Percentiles rank a stretch among this genome's conserved stretches.
These are phyloP conservation scores for Lagorchestes hirsutus DNA, from an alignment of 2,797 vertebrate genomes.

Conservation along the genomic window DNA sequence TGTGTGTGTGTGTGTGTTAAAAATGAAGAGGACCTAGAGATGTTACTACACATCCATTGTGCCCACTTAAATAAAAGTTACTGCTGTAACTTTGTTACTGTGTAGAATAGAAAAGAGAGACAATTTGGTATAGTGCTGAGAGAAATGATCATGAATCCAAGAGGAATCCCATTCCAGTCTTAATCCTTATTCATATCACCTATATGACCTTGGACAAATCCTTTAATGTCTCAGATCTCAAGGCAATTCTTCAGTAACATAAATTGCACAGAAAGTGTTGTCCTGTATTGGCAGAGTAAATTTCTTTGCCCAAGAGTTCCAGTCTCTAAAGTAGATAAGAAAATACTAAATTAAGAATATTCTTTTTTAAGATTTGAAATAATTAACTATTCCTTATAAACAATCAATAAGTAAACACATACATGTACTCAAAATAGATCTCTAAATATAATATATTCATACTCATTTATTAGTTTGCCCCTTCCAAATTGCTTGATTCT, in stretches of 20 bases:
- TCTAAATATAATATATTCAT: too few relatives aligned
- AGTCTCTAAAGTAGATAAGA: neutral
- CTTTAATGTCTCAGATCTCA: neutral
- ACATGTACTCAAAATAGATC: too few relatives aligned
- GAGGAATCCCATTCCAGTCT: neutral
- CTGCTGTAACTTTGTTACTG: neutral
- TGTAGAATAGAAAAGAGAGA: neutral
- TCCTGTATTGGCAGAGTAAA: neutral
- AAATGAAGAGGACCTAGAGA: slow-evolving; percentile 3
- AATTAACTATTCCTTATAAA: too few relatives aligned
- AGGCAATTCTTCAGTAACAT: neutral
- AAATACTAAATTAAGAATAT: neutral
- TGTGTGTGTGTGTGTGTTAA: neutral
- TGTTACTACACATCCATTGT: neutral
- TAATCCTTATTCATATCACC: neutral
- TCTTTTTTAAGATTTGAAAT: neutral
- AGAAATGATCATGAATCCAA: neutral
- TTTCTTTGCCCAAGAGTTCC: neutral
- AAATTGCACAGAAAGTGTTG: too few relatives aligned
- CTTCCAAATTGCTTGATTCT: too few relatives aligned
- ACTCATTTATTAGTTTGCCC: too few relatives aligned
- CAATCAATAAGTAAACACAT: too few relatives aligned
- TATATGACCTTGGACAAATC: neutral
- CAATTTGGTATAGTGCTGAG: neutral
- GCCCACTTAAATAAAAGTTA: too few relatives aligned